Evolutionary conservation across 1,140 invertebrate species (phyloP).

Genomic region (Hycleus cichorii): DNA sequence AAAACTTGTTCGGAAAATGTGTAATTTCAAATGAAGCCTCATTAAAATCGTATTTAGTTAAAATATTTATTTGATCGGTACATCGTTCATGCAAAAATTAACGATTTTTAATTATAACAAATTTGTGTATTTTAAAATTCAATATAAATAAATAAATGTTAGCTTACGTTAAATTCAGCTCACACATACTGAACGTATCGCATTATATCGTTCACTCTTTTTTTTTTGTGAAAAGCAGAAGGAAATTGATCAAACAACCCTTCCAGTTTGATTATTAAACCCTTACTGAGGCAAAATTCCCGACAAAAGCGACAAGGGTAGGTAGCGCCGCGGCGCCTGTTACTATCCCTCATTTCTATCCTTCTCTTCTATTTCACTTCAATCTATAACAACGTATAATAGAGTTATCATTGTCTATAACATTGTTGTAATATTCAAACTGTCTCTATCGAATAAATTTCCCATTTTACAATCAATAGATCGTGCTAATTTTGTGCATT

Average conservation of each 20-base stretch:
- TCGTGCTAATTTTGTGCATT: slow-evolving; percentile 11
- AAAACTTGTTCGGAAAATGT: no score
- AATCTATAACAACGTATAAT: no score
- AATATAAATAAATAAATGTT: neutral
- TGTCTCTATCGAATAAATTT: slow-evolving; percentile 15
- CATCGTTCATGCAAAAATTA: no score
- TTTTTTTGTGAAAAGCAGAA: no score
- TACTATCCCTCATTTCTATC: neutral
- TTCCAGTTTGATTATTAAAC: slow-evolving; percentile 6
- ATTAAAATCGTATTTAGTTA: no score
- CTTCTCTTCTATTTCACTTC: neutral
- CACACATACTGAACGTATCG: neutral
- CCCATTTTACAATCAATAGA: slow-evolving; percentile 20
- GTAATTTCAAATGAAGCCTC: no score
- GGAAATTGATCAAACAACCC: neutral
- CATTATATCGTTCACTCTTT: neutral
- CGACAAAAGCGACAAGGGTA: slow-evolving; percentile 15
- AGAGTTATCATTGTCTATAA: no score
- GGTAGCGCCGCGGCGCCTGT: slow-evolving; percentile 15
- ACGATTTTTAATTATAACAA: no score
- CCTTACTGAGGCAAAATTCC: slow-evolving; percentile 11
- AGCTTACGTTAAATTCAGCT: neutral
- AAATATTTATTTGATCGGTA: no score
- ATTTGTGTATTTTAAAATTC: no score
- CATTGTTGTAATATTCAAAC: no score